A percentile compares a stretch with the other conserved stretches of the same genome.
These are phyloP conservation scores for Vulpes vulpes DNA, from an alignment of 2,113 vertebrate genomes.

Conservation along the genomic window DNA sequence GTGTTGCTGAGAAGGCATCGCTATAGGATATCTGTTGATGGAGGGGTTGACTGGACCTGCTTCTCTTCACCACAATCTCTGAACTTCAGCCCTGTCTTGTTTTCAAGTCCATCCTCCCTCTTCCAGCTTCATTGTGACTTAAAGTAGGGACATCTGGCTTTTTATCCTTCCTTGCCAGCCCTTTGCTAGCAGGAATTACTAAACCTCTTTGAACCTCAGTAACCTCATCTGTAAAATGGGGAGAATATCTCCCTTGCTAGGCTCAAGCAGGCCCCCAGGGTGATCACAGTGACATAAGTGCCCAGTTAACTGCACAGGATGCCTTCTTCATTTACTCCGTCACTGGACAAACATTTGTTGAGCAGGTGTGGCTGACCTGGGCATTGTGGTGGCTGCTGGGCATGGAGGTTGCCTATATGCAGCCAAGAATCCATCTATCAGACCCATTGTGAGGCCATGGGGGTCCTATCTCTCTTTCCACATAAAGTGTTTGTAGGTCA, in stretches of 20 bases:
- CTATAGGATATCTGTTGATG: fast-evolving
- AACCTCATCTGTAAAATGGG: background rate
- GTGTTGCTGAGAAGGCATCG: fast-evolving
- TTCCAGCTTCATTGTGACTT: fast-evolving
- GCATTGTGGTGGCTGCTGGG: background rate
- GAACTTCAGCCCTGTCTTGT: background rate
- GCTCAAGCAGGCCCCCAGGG: background rate
- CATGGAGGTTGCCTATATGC: fast-evolving
- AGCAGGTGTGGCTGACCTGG: background rate
- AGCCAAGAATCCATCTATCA: background rate
- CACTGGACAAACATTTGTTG: background rate
- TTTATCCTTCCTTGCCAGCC: background rate
- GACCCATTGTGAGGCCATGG: background rate
- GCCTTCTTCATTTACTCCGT: too few species aligned
- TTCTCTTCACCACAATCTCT: background rate
- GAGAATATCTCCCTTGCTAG: background rate
- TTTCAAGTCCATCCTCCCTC: background rate
- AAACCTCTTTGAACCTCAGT: background rate
- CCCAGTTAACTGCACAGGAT: fast-evolving
- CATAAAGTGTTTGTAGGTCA: background rate
- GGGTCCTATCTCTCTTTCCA: background rate
- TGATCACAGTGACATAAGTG: fast-evolving
- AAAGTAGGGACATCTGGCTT: background rate
- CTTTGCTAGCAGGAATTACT: background rate
- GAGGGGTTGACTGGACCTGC: background rate